Evolutionary conservation across 2,888 invertebrate species (phyloP).

Genomic region (Diaphora mendica): DNA sequence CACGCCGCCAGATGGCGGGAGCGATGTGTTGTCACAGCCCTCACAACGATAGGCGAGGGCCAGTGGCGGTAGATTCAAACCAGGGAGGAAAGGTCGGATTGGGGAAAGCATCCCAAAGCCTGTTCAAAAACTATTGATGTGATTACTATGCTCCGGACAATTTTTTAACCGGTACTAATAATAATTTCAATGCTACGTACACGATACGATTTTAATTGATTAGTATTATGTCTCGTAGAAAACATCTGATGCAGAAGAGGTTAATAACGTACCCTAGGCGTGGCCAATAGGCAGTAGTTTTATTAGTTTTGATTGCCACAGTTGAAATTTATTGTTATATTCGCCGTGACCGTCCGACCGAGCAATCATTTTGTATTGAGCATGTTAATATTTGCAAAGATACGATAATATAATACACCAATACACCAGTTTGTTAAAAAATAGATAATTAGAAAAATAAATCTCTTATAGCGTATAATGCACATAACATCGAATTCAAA

Average conservation of each 20-base stretch:
- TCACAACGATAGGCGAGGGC: too few relatives aligned
- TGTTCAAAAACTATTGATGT: too few relatives aligned
- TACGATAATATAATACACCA: neutral
- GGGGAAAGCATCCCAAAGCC: too few relatives aligned
- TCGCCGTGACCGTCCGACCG: neutral
- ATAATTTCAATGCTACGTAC: neutral
- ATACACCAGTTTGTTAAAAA: too few relatives aligned
- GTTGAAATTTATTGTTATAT: neutral
- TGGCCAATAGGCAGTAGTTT: conserved; percentile 3
- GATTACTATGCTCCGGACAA: neutral
- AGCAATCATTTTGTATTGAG: neutral
- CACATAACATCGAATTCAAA: too few relatives aligned
- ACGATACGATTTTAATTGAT: neutral
- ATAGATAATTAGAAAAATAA: too few relatives aligned
- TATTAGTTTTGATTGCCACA: neutral
- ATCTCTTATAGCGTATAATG: too few relatives aligned
- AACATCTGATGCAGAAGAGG: neutral
- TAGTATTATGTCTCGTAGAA: neutral
- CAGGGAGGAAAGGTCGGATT: too few relatives aligned
- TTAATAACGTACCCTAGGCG: neutral
- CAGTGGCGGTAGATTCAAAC: too few relatives aligned
- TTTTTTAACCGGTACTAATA: neutral
- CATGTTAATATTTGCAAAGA: neutral
- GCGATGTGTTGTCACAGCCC: too few relatives aligned
- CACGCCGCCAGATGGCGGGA: too few relatives aligned